A percentile compares a stretch with the other conserved stretches of the same genome.
Conservation (phyloP, 2,113 vertebrate genomes). For the Tor tambroides region DNA sequence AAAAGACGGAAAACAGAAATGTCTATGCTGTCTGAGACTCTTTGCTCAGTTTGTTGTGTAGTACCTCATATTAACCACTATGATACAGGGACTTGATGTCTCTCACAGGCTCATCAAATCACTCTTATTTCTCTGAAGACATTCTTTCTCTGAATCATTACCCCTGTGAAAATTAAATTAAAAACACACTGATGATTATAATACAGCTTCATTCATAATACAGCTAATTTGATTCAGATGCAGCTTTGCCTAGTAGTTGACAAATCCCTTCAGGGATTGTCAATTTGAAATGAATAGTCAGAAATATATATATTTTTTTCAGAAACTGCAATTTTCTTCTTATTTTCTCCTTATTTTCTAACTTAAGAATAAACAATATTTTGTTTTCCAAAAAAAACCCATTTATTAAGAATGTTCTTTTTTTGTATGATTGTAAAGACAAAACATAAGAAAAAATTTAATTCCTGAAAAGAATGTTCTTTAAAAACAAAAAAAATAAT, state of each 20-base stretch:
- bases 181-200: constrained; percentile 1
- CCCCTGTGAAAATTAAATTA: neutral
- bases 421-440: neutral
- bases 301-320: neutral
- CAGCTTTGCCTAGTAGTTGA: neutral
- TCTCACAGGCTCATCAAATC: neutral
- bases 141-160: neutral
- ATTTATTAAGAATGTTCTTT: neutral
- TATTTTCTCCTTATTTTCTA: neutral
- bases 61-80: neutral
- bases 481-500: too few relatives aligned
- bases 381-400: neutral
- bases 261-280: neutral
- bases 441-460: neutral
- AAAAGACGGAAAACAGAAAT: neutral
- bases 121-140: neutral
- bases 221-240: constrained; percentile 2
- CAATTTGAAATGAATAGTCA: neutral
- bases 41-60: neutral
- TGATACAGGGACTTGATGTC: neutral
- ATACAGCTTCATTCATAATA: too few relatives aligned
- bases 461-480: neutral
- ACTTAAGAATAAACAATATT: neutral
- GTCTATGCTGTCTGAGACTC: neutral
- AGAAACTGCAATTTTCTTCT: neutral